Percentiles rank a stretch among this genome's conserved stretches.
phyloP scores from a whole-genome alignment of 2,888 invertebrate genomes.

The Agrotis puta region DNA sequence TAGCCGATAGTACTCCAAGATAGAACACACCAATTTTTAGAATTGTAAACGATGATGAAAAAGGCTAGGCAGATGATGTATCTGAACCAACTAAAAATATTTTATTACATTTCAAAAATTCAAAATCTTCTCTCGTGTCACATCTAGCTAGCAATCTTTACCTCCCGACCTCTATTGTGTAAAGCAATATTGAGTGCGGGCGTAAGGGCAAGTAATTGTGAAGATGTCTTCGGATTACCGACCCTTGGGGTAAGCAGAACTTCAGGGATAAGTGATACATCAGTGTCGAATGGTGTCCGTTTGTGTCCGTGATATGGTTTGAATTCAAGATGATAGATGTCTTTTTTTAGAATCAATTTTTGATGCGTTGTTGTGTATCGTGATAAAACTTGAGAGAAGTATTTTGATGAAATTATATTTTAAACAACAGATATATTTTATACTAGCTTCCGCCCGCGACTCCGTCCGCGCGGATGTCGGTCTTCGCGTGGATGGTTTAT shows the following conservation, averaged over 20 bases:
- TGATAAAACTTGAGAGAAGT: neutral
- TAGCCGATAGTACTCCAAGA: too few species aligned
- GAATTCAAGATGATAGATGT: constrained; percentile 58
- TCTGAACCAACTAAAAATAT: too few species aligned
- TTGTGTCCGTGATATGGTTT: constrained; percentile 54
- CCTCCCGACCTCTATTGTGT: constrained; percentile 72
- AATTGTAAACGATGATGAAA: too few species aligned
- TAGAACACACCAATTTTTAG: too few species aligned
- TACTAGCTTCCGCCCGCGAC: too few species aligned
- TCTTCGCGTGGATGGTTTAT: too few species aligned
- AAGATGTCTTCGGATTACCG: constrained; percentile 84
- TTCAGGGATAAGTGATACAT: constrained; percentile 83
- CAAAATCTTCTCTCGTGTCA: neutral
- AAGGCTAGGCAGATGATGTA: too few species aligned
- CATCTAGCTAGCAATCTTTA: constrained; percentile 42
- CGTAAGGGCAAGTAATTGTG: constrained; percentile 86
- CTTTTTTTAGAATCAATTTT: constrained; percentile 44
- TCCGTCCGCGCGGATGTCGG: too few species aligned
- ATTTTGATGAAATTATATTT: too few species aligned
- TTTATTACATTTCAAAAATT: neutral
- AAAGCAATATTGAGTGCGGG: constrained; percentile 86
- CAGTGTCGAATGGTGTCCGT: constrained; percentile 82
- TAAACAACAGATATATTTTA: too few species aligned
- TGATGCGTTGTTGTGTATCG: constrained; percentile 1
- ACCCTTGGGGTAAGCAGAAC: constrained; percentile 70